Percentiles rank a stretch among this genome's conserved stretches.
phyloP scores from a whole-genome alignment of 2,113 vertebrate genomes.

The Piaya cayana region DNA sequence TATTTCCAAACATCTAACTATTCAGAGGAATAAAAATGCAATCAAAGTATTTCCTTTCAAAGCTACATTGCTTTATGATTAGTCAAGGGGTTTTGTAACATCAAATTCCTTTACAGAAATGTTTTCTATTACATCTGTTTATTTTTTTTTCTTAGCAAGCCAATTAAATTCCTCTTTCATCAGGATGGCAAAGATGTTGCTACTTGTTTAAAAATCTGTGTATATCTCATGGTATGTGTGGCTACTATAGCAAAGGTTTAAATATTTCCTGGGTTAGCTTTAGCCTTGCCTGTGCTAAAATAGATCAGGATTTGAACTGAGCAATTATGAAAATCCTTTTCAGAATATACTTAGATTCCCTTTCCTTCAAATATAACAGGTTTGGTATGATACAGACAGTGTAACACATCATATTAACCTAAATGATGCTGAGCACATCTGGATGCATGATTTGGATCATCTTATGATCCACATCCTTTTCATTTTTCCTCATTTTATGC shows the following conservation, averaged over 20 bases:
- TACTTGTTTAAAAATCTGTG: conserved; percentile 37
- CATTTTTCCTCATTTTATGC: neutral
- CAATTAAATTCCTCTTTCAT: conserved; percentile 61
- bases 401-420: conserved; percentile 15
- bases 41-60: conserved; percentile 73
- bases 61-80: conserved; percentile 69
- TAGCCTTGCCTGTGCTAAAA: neutral
- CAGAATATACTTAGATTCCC: neutral
- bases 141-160: conserved; percentile 25
- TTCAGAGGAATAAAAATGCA: conserved; percentile 69
- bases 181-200: conserved; percentile 38
- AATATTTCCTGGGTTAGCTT: neutral
- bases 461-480: neutral
- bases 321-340: neutral
- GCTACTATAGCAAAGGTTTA: neutral
- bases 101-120: conserved; percentile 53
- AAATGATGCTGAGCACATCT: neutral
- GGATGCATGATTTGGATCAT: neutral
- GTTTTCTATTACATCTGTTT: conserved; percentile 67
- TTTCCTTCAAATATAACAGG: neutral
- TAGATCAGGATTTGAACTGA: neutral
- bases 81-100: conserved; percentile 54
- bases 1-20: conserved; percentile 73
- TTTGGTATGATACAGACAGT: neutral
- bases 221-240: neutral